A percentile compares a stretch with the other conserved stretches of the same genome.
Conservation (phyloP, 2,888 invertebrate genomes). For the Polydrusus tereticollis region DNA sequence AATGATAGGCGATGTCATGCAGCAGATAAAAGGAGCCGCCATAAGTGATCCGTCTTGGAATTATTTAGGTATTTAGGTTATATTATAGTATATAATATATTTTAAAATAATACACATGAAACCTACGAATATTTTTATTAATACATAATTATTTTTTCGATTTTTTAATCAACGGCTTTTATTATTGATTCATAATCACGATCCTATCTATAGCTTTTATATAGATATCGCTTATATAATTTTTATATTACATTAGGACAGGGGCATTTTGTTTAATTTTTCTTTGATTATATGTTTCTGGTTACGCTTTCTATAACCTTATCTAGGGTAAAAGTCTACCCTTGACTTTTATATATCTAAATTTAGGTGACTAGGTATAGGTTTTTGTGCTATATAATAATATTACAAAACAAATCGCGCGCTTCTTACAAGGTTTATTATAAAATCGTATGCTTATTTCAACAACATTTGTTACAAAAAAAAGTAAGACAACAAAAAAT, state of each 20-base stretch:
- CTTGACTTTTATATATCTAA: background rate
- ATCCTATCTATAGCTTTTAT: too few species aligned
- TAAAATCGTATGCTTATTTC: background rate
- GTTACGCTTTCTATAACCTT: background rate
- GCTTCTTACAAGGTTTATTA: background rate
- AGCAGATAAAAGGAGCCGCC: too few species aligned
- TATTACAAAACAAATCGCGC: background rate
- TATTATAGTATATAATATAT: too few species aligned
- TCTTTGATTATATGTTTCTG: background rate
- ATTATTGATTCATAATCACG: background rate
- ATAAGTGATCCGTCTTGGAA: too few species aligned
- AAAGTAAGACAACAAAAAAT: background rate
- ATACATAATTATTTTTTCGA: too few species aligned
- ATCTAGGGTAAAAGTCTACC: slow-evolving; percentile 2
- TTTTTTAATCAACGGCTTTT: too few species aligned
- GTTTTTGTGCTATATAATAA: background rate
- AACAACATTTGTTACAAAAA: background rate
- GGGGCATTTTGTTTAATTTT: background rate
- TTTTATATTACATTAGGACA: background rate
- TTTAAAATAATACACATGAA: too few species aligned
- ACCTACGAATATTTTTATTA: too few species aligned
- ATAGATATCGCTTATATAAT: too few species aligned
- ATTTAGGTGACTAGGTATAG: slow-evolving; percentile 5
- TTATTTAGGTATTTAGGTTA: too few species aligned
- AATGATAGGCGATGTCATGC: too few species aligned